Evolutionary conservation across 1,140 invertebrate genomes (phyloP), one percentile per base, ranked within the genome.

Genomic region (Uloborus diversus): DNA sequence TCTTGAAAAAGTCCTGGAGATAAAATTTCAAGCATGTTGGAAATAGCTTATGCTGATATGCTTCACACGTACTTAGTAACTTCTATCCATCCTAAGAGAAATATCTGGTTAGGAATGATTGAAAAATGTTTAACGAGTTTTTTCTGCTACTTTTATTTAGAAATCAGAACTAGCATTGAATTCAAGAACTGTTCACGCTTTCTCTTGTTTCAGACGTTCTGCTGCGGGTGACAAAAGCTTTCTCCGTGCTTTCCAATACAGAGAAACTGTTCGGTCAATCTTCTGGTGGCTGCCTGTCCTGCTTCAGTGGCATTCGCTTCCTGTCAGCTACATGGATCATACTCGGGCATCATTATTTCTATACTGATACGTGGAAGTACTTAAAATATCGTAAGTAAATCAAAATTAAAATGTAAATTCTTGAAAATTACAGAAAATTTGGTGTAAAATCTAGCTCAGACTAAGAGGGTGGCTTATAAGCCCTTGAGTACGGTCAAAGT

Each of bases 311-410:
- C 2, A 88, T 96, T 49, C 89, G 94, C 57, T 94, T 96, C 57
- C 87, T 96, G 76, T 94, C 93, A 4, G 90, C 96, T 71, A 89
- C 91, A 1, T 97, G 95, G 95, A 94, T 96, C 20, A 94, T 97
- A 81, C 90, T 96, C 89, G 95, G 96, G 4, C 95, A 97, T 85
- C 94, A 93, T 1, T 95, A 94, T 86, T 87, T 94, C n/a, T 91
- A 93, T 57, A 64, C 68, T 94, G n/a, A 91, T 93, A 71, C 57
- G 2, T 80, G 79, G 79, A 71, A 71, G 27, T 79, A 61, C 35
- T 30, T 79, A 4, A 68, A 61, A 33, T 79, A 68, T 28, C 17
- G 76, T 79, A 69, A 79, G 76, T 35, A 32, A 35, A 20, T 17
- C 37, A 9, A 9, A 9, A 7, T 42, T 42, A 42, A 42, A n/a